phyloP scores from a whole-genome alignment of 2,888 invertebrate species.

The Ctena decussata region DNA sequence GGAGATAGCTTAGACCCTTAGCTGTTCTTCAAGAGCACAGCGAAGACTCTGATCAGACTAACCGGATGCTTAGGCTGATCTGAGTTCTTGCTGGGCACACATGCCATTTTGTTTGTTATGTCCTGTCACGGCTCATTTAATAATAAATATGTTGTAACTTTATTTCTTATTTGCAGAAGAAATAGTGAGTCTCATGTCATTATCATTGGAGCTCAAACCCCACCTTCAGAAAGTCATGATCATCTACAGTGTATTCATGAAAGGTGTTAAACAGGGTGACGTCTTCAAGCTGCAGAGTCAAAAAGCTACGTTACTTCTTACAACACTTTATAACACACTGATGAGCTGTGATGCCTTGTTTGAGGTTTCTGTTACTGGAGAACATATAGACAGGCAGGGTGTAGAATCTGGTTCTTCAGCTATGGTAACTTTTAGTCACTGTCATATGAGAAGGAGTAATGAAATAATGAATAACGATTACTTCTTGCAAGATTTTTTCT shows the following conservation, averaged over 20 bases:
- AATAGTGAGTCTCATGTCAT: conserved; percentile 66
- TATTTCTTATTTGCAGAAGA: conserved; percentile 68
- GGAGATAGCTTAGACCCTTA: too few relatives aligned
- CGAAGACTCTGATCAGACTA: too few relatives aligned
- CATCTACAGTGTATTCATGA: conserved; percentile 55
- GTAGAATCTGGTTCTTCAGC: conserved; percentile 27
- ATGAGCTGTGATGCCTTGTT: conserved; percentile 73
- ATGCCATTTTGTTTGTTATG: too few relatives aligned
- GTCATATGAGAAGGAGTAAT: too few relatives aligned
- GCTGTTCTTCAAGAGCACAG: too few relatives aligned
- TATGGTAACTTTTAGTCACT: too few relatives aligned
- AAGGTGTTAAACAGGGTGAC: conserved; percentile 50
- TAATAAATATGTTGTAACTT: too few relatives aligned
- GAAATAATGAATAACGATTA: too few relatives aligned
- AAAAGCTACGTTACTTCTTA: conserved; percentile 77
- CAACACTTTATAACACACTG: conserved; percentile 76
- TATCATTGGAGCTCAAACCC: conserved; percentile 66
- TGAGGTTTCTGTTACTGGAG: conserved; percentile 10
- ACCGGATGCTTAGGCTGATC: too few relatives aligned
- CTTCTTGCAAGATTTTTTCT: too few relatives aligned
- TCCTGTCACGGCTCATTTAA: too few relatives aligned
- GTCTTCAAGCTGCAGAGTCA: conserved; percentile 56
- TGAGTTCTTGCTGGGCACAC: too few relatives aligned
- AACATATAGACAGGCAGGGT: neutral
- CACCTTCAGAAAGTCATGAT: conserved; percentile 69